Evolutionary conservation across 2,113 vertebrate species (phyloP), one percentile per base, ranked within the genome.

Genomic region (Ibidorhyncha struthersii): DNA sequence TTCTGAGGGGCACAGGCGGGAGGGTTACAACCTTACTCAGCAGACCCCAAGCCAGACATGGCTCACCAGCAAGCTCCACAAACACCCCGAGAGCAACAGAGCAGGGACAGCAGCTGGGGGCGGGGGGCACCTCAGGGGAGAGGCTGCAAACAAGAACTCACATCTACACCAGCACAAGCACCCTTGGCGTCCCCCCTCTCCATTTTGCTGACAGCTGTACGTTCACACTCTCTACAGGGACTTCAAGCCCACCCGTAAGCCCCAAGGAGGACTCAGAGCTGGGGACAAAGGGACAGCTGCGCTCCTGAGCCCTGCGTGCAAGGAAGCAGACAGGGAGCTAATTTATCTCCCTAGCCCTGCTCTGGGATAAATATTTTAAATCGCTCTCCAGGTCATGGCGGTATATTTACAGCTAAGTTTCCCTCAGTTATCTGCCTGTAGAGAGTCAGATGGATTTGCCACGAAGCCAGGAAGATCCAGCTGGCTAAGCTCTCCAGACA

Each of bases 331-430:
- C 89, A 89, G 72, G 55, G 59, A 96, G 90, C 81, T 95, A 90
- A 95, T 96, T 96, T 95, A 96, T 88, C 93, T 94, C 82, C 61
- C 85, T 43, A 82, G 85, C 66, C 70, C 85, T 77, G 70, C 70
- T 63, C 43, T 65, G 70, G 71, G 88, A 95, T 95, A 97, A 97
- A 96, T 90, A 90, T 94, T 95, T 96, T 94, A 96, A 95, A 92
- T 82, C 94, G 79, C 82, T 82, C 82, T 82, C 65, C 70, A 82
- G 79, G 74, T 93, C 94, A 90, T 4, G 34, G 52, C 7, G 3
- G 85, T 43, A 23, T 92, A 94, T 94, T 96, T 95, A 90, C 85
- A 80, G 79, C 49, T 52, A 79, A 52, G 70, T 88, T 93, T 86
- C 78, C 90, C 85, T 61, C 30, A 67, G 74, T 82, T 85, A 55